phyloP scores from a whole-genome alignment of 2,888 invertebrate genomes.

The Orthosia gothica region DNA sequence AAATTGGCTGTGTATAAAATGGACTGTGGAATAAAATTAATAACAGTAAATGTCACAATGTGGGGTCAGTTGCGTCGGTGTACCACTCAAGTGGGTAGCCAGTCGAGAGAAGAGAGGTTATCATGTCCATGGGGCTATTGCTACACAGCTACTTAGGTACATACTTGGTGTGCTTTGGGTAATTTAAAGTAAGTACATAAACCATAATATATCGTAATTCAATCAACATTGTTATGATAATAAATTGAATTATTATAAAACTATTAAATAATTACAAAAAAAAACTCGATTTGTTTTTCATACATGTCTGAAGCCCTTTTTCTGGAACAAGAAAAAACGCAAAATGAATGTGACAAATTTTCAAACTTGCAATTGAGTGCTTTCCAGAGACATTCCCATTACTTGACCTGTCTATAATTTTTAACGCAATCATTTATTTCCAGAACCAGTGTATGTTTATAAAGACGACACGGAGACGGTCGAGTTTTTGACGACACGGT shows the following conservation, averaged over 20 bases:
- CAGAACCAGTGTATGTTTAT: too few species aligned
- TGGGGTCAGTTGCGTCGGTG: too few species aligned
- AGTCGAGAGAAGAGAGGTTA: constrained; percentile 24
- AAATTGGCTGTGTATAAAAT: too few species aligned
- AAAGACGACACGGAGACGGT: too few species aligned
- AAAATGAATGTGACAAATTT: background rate
- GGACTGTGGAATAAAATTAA: too few species aligned
- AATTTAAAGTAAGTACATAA: background rate
- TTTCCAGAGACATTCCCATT: too few species aligned
- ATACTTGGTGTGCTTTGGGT: background rate
- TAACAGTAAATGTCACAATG: too few species aligned
- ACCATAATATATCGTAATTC: background rate
- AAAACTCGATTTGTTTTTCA: background rate
- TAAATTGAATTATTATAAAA: background rate
- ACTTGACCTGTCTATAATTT: too few species aligned
- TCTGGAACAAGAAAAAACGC: background rate
- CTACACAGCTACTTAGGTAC: background rate
- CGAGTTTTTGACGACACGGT: too few species aligned
- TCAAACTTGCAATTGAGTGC: too few species aligned
- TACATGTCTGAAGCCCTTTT: background rate
- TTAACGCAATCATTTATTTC: too few species aligned
- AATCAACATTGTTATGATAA: background rate
- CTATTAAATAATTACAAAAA: background rate
- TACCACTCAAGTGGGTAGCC: too few species aligned
- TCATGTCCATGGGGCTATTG: constrained; percentile 5